phyloP scores from a whole-genome alignment of 2,888 invertebrate genomes.

The Aporophyla nigra region DNA sequence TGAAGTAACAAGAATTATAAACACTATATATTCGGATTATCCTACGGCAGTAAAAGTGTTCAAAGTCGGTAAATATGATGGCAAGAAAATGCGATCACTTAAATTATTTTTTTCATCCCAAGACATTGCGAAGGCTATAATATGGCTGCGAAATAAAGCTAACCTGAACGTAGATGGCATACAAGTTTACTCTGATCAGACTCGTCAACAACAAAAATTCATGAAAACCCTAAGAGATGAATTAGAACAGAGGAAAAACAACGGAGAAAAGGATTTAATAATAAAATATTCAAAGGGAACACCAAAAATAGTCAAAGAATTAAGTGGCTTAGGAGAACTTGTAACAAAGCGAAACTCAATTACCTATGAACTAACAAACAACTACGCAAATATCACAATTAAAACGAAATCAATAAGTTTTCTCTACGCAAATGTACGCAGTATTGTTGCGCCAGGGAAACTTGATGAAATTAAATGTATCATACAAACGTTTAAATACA shows the following conservation, averaged over 20 bases:
- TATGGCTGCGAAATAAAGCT: background rate
- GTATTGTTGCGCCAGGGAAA: background rate
- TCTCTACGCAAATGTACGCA: conserved; percentile 10
- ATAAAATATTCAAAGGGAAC: conserved; percentile 3
- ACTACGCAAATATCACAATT: background rate
- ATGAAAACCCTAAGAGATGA: conserved; percentile 5
- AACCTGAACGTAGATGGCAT: conserved; percentile 10
- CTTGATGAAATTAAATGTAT: background rate
- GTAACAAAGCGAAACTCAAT: background rate
- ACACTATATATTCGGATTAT: background rate
- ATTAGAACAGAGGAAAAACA: conserved; percentile 6
- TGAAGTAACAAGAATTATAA: too few species aligned
- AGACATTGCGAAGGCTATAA: background rate
- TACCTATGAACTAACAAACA: conserved; percentile 11
- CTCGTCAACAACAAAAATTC: conserved; percentile 8
- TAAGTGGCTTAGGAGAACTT: background rate
- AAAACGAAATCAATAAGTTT: background rate
- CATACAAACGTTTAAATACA: background rate
- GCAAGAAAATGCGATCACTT: background rate
- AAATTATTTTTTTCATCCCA: background rate
- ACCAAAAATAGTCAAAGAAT: conserved; percentile 15
- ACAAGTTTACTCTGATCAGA: conserved; percentile 7
- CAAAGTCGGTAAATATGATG: conserved; percentile 3
- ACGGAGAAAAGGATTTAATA: conserved; percentile 11
- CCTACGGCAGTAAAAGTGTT: background rate